Evolutionary conservation across 2,888 invertebrate genomes (phyloP).

Genomic region (Nomada fucata): DNA sequence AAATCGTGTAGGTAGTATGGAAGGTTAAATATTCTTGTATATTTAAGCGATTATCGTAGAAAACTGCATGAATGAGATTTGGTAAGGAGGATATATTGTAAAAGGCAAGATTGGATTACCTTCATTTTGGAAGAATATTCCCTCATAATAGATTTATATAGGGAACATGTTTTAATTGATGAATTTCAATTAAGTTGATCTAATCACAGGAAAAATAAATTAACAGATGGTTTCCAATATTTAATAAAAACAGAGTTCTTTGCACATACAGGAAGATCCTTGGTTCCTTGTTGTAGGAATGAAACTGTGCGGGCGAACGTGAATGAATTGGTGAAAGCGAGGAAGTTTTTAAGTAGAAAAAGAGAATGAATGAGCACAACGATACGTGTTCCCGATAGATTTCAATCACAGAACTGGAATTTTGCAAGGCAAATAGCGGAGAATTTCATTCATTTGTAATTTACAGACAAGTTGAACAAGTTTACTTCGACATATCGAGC

Average conservation of each 20-base stretch:
- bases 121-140: neutral
- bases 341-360: constrained; percentile 23
- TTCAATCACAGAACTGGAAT: constrained; percentile 2
- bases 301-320: constrained; percentile 2
- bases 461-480: neutral
- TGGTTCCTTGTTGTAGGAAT: neutral
- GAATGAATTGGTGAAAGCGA: constrained; percentile 51
- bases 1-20: no score
- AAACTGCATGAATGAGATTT: no score
- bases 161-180: neutral
- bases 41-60: no score
- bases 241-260: neutral
- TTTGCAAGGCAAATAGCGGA: neutral
- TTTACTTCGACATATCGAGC: neutral
- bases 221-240: neutral
- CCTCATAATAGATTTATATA: neutral
- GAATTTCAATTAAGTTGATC: neutral
- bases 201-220: neutral
- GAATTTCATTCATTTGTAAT: neutral
- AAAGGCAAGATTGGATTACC: no score
- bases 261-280: neutral
- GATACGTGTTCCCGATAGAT: constrained; percentile 4
- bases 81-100: neutral
- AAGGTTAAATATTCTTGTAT: no score
- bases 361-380: constrained; percentile 19